Evolutionary conservation across 2,797 vertebrate species (phyloP).

Genomic region (Pseudomugil tenellus): DNA sequence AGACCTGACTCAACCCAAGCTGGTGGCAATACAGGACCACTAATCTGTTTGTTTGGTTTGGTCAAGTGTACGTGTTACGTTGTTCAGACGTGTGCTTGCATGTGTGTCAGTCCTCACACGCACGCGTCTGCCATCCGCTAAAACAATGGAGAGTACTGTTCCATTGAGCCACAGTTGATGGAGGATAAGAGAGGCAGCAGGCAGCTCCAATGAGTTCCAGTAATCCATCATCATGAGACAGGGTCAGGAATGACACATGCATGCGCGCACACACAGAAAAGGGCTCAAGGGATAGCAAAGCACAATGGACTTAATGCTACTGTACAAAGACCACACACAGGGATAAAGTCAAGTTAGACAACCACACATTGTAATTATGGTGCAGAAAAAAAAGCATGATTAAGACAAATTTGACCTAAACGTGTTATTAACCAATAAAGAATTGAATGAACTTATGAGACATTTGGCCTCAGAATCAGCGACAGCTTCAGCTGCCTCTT

Average conservation of each 20-base stretch:
- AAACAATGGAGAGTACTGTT: slow-evolving; percentile 75
- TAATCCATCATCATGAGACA: slow-evolving; percentile 79
- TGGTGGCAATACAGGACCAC: slow-evolving; percentile 56
- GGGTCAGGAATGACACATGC: slow-evolving; percentile 49
- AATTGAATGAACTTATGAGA: neutral
- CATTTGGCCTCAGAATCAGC: neutral
- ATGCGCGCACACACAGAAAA: slow-evolving; percentile 15
- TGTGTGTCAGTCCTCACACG: slow-evolving; percentile 6
- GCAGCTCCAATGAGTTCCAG: slow-evolving; percentile 59
- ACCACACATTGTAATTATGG: neutral
- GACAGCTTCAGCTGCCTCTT: neutral
- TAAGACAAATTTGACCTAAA: neutral
- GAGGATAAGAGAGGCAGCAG: slow-evolving; percentile 69
- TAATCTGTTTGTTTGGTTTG: slow-evolving; percentile 73
- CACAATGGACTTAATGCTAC: slow-evolving; percentile 34
- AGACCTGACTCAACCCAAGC: slow-evolving; percentile 53
- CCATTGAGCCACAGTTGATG: slow-evolving; percentile 66
- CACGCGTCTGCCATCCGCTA: slow-evolving; percentile 9
- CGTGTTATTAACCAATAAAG: slow-evolving; percentile 1
- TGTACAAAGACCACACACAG: slow-evolving; percentile 51
- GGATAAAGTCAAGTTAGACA: slow-evolving; percentile 24
- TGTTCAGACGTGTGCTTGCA: slow-evolving; percentile 31
- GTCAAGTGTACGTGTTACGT: slow-evolving; percentile 21
- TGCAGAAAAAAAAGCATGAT: neutral
- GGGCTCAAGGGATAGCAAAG: slow-evolving; percentile 30